These are phyloP conservation scores for Actinostola sp. DNA, from an alignment of 92 coral and sea anemone species.

Conservation along the genomic window DNA sequence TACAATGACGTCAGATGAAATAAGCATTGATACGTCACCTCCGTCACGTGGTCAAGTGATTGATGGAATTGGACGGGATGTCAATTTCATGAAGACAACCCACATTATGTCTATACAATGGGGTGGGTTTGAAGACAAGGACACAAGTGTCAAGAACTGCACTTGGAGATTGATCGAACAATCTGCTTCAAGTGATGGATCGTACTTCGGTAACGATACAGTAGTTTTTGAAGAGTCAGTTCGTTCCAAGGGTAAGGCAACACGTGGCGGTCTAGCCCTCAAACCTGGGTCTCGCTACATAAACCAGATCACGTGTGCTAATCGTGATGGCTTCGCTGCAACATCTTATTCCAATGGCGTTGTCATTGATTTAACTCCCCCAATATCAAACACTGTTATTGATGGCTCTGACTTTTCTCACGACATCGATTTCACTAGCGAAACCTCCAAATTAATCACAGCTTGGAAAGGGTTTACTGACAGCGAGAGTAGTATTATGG, in stretches of 20 bases:
- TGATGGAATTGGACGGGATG: constrained; percentile 72
- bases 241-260: constrained; percentile 45
- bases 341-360: constrained; percentile 82
- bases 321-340: constrained; percentile 78
- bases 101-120: constrained; percentile 61
- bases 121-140: constrained; percentile 76
- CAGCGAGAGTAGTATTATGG: constrained; percentile 83
- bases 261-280: constrained; percentile 63
- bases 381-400: constrained; percentile 51
- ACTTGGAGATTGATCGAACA: constrained; percentile 75
- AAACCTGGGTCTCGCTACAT: constrained; percentile 79
- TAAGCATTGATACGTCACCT: constrained; percentile 75
- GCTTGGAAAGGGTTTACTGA: constrained; percentile 76
- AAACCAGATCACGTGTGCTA: constrained; percentile 75
- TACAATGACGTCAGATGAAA: constrained; percentile 66
- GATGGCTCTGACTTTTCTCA: constrained; percentile 55
- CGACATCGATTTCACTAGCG: constrained; percentile 64
- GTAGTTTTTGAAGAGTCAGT: constrained; percentile 55
- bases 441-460: constrained; percentile 44
- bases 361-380: constrained; percentile 84
- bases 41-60: constrained; percentile 85
- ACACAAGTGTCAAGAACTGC: constrained; percentile 72
- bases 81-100: constrained; percentile 66
- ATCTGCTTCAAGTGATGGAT: constrained; percentile 58
- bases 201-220: constrained; percentile 63